phyloP scores from a whole-genome alignment of 2,797 vertebrate species.

The Betta splendens region DNA sequence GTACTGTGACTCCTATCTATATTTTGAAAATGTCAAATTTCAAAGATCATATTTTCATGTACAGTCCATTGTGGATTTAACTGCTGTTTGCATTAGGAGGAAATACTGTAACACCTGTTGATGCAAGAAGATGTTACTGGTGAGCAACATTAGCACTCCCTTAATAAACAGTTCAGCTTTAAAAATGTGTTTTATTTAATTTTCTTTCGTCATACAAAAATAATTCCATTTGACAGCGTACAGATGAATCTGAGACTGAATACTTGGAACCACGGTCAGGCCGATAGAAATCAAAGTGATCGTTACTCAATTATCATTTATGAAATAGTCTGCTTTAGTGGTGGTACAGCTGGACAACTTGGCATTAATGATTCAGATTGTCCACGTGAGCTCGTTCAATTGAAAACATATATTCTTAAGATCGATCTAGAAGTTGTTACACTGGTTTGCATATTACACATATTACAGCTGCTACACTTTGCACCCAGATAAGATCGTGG shows the following conservation, averaged over 20 bases:
- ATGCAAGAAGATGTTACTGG: slow-evolving; percentile 62
- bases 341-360: no score
- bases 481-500: background rate
- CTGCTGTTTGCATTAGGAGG: slow-evolving; percentile 54
- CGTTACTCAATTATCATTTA: no score
- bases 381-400: no score
- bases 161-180: slow-evolving; percentile 72
- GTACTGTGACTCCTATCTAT: slow-evolving; percentile 58
- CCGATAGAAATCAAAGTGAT: background rate
- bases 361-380: background rate
- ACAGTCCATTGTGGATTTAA: slow-evolving; percentile 34
- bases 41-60: slow-evolving; percentile 56
- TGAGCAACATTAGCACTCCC: slow-evolving; percentile 61
- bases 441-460: no score
- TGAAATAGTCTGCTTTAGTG: no score
- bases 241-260: no score
- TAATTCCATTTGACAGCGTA: background rate
- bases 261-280: background rate
- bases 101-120: slow-evolving; percentile 62
- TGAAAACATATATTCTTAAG: no score
- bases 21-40: slow-evolving; percentile 55
- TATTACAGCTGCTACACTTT: background rate
- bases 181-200: slow-evolving; percentile 36
- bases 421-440: no score
- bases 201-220: slow-evolving; percentile 6